Base-by-base conservation (phyloP, 2,113 vertebrate genomes). In the Platanista minor region DNA sequence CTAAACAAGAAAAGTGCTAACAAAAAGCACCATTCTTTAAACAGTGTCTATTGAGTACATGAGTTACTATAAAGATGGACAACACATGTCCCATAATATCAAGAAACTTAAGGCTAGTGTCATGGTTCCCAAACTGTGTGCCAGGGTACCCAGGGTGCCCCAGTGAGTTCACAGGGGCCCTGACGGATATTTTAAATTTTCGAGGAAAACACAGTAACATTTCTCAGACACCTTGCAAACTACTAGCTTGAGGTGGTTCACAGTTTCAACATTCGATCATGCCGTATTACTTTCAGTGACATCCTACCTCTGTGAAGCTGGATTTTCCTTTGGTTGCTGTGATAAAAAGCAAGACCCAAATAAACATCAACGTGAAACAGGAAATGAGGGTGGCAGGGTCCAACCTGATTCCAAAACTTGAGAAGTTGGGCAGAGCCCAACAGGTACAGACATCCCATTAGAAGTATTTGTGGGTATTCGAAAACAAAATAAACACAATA, bases 101-200 rank as follows among this genome's bases (percentile, higher is more conserved):
- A 14, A 25, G 66, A 84, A 81, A 82, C 4, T 69, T 25, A 52
- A 46, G 18, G 33, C 29, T 52, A 17, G 17, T 10, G 27, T 43
- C 33, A 12, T 1, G 25, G 36, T 49, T 77, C 67, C 83, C 23
- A 59, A 46, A 54, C 39, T 23, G 20, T 17, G 33, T 14, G n/a
- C n/a, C 1, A 2, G 39, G 29, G 46, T 6, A 81, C 39, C 12
- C 71, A 61, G 7, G 25, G 36, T 10, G 11, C 23, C 4, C 1
- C 31, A 5, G 74, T 11, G 2, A 77, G 17, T 54, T 78, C 23
- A 20, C 12, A 3, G 6, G n/a, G 36, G 0, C 1, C 0, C 41
- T 85, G 62, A 13, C 20, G 8, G 23, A 20, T 11, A 23, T 43
- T 29, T 67, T 74, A 13, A 72, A 72, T 21, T n/a, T 52, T 78